Evolutionary conservation across 2,113 vertebrate genomes (phyloP), one percentile per base, ranked within the genome.

Genomic region (Pteronura brasiliensis): DNA sequence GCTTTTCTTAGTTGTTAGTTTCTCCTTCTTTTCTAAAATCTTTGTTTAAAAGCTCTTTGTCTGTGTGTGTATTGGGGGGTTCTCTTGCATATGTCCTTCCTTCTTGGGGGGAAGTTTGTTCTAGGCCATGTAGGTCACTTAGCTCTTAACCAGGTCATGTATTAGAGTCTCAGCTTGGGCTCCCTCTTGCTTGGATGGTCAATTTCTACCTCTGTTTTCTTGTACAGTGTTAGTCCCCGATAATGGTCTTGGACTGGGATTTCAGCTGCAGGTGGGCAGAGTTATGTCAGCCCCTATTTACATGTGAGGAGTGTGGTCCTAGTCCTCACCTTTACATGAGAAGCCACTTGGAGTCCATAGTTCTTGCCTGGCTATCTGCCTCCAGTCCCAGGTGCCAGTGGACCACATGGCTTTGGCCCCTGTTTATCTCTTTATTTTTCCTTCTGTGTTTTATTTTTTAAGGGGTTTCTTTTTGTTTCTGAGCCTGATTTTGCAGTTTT

Each of bases 1-100:
- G 57, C 2, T 69, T 93, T 93, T 91, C 39, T 96, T 92, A 55
- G 44, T 61, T 89, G 44, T 79, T 23, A 80, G 69, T 71, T 93
- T 83, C 39, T 52, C 20, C 79, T 74, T 34, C 25, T 81, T 96
- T 97, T 82, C 44, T 97, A 59, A 85, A 93, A 59, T 25, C 90
- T 85, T 92, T 95, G 31, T 93, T 84, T 95, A 61, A 90, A 80
- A 80, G 3, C 21, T 95, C 44, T 76, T 86, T 87, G 55, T 79
- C 34, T 2, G 18, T 21, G 8, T n/a, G 67, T n/a, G 18, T 29
- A 17, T 7, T 15, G 11, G 42, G 3, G 10, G 4, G 85, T 79
- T 77, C 17, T 86, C 55, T 93, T 81, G 36, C 29, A 29, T 47
- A 63, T 92, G 31, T 9, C 21, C 13, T 86, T 90, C 44, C 55